Conservation (phyloP, 92 coral and sea anemone species). For the Bergia puertoricense region DNA sequence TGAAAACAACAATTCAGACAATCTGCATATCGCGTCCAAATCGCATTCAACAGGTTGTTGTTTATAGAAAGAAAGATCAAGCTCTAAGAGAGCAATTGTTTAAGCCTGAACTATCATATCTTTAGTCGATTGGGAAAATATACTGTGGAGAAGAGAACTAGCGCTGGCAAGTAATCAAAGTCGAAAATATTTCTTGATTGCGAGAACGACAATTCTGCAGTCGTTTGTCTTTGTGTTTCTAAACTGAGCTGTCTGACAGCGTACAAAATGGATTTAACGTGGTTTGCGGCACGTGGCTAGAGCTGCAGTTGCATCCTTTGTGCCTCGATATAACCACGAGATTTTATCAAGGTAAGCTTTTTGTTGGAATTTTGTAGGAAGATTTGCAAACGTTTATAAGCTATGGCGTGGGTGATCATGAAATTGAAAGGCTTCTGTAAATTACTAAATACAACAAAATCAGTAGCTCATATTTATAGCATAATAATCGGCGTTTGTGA, state of each 20-base stretch:
- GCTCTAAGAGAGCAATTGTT: not conserved
- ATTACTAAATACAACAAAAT: not conserved
- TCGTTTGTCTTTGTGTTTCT: not conserved
- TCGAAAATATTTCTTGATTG: no score
- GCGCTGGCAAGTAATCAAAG: not conserved
- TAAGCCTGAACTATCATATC: not conserved
- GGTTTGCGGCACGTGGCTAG: constrained; percentile 19
- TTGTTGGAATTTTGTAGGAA: not conserved
- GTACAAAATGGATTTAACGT: constrained; percentile 11
- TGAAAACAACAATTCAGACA: constrained; percentile 9
- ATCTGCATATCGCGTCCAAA: constrained; percentile 5
- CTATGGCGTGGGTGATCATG: not conserved
- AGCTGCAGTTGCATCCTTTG: not conserved
- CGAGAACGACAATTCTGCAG: not conserved
- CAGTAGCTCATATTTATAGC: not conserved
- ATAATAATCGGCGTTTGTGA: not conserved
- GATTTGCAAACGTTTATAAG: not conserved
- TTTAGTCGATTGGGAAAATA: not conserved
- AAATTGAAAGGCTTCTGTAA: constrained; percentile 6
- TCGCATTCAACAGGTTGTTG: constrained; percentile 18
- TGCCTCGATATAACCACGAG: not conserved
- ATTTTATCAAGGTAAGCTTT: constrained; percentile 6
- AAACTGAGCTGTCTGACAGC: not conserved
- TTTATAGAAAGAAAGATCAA: not conserved
- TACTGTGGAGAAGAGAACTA: not conserved